Evolutionary conservation across 1,140 invertebrate species (phyloP).

Genomic region (roundworm (Caenorhabditis elegans)): WBcel235 BX284603.4:8185001-8185500

Average conservation of each 20-base stretch:
- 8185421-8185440: background rate
- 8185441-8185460: background rate
- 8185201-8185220: background rate
- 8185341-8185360: background rate
- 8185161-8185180: background rate
- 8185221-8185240: background rate
- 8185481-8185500: background rate
- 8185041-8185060: conserved; percentile 11
- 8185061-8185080: background rate
- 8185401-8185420: background rate
- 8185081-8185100: background rate
- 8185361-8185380: background rate
- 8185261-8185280: background rate
- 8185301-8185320: background rate
- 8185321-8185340: conserved; percentile 5
- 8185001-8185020: background rate
- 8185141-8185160: background rate
- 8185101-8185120: background rate
- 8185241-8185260: background rate
- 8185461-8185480: background rate
- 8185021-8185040: background rate
- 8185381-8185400: background rate
- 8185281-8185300: background rate
- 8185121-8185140: background rate
- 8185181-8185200: background rate